These are phyloP conservation scores for Drosophila repleta DNA, from an alignment of 1,140 invertebrate genomes.

Conservation along the genomic window DNA sequence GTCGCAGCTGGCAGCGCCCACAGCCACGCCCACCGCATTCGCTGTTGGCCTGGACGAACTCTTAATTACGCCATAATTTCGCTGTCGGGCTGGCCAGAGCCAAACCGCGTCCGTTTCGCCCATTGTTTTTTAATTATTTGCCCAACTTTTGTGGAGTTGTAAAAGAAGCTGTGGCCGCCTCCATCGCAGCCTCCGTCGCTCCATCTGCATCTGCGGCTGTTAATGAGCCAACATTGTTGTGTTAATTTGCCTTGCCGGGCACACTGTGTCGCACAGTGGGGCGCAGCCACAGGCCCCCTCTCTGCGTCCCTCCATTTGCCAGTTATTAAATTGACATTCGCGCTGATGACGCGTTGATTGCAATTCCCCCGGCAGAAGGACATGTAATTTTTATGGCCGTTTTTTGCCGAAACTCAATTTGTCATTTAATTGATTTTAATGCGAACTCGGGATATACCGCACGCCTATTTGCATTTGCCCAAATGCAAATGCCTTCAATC, in stretches of 20 bases:
- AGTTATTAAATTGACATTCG: conserved; percentile 81
- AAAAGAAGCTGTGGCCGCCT: conserved; percentile 38
- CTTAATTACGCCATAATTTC: conserved; percentile 79
- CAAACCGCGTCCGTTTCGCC: conserved; percentile 47
- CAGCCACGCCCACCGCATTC: conserved; percentile 16
- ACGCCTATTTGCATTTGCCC: conserved; percentile 46
- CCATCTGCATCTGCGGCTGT: conserved; percentile 39
- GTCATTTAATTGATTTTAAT: conserved; percentile 83
- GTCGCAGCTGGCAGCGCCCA: conserved; percentile 1
- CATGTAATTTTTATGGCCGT: conserved; percentile 79
- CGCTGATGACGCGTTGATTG: conserved; percentile 76
- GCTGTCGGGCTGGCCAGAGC: conserved; percentile 35
- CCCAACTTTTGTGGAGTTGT: conserved; percentile 70
- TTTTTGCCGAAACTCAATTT: conserved; percentile 80
- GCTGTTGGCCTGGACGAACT: conserved; percentile 31
- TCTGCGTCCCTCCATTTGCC: conserved; percentile 27
- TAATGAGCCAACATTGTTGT: conserved; percentile 82
- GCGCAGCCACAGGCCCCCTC: not conserved
- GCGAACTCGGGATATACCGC: conserved; percentile 60
- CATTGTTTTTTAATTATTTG: conserved; percentile 82
- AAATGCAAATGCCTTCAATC: conserved; percentile 63
- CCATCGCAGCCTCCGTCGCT: not conserved
- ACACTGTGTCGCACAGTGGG: conserved; percentile 43
- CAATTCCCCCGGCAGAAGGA: conserved; percentile 78
- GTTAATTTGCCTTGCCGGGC: conserved; percentile 68